These are phyloP conservation scores for Dicranocentrus wangi DNA, from an alignment of 2,888 invertebrate genomes.

Conservation along the genomic window DNA sequence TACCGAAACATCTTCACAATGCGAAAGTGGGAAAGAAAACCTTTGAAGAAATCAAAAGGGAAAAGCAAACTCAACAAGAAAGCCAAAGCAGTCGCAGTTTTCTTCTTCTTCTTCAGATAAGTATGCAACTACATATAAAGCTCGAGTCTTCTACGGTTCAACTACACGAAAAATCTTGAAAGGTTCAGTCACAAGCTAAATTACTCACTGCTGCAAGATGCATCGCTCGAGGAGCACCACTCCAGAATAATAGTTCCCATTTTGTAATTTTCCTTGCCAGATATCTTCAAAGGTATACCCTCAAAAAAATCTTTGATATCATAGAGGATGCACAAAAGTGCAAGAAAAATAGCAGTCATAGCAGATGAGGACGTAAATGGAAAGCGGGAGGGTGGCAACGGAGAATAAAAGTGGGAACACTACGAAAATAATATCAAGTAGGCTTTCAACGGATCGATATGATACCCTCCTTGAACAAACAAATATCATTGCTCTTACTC, in stretches of 20 bases:
- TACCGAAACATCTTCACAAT: slow-evolving; percentile 21
- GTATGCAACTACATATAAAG: slow-evolving; percentile 1
- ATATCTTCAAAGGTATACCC: not conserved
- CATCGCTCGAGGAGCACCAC: not conserved
- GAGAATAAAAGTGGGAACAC: slow-evolving; percentile 24
- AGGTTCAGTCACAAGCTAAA: not conserved
- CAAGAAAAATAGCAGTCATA: slow-evolving; percentile 37
- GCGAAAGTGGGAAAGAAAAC: slow-evolving; percentile 50
- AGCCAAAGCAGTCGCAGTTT: slow-evolving; percentile 17
- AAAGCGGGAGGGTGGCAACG: slow-evolving; percentile 34
- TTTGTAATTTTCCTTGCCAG: slow-evolving; percentile 29
- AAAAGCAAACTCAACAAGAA: slow-evolving; percentile 16
- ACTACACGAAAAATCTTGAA: not conserved
- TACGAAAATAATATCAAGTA: slow-evolving; percentile 51
- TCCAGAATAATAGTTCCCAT: slow-evolving; percentile 41
- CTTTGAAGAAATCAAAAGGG: slow-evolving; percentile 46
- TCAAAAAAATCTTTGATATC: slow-evolving; percentile 6
- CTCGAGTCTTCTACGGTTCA: not conserved
- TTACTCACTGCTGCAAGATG: not conserved
- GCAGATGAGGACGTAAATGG: slow-evolving; percentile 41
- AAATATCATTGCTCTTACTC: slow-evolving; percentile 45
- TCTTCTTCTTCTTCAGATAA: slow-evolving; percentile 7
- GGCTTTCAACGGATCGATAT: slow-evolving; percentile 58
- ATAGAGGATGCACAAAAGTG: slow-evolving; percentile 51
- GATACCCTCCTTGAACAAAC: slow-evolving; percentile 60